phyloP scores from a whole-genome alignment of 1,140 invertebrate species.

The Diorhabda sublineata region DNA sequence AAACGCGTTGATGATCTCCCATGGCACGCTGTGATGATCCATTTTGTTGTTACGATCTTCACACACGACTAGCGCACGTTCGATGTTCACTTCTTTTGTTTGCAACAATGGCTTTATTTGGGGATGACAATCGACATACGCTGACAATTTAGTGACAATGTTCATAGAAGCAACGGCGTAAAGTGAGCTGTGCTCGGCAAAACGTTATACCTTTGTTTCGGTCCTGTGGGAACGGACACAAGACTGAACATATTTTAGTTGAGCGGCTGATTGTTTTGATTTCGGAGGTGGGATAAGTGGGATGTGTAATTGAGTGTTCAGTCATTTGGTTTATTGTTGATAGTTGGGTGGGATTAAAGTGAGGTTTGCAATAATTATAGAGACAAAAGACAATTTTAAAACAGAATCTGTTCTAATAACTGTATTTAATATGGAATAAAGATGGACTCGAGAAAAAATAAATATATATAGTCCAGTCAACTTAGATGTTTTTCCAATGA shows the following conservation, averaged over 20 bases:
- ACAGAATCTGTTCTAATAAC: background rate
- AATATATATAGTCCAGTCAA: too few species aligned
- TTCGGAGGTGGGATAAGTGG: constrained; percentile 33
- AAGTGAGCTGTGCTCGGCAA: constrained; percentile 24
- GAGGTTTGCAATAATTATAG: background rate
- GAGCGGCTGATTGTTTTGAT: constrained; percentile 33
- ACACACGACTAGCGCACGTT: constrained; percentile 27
- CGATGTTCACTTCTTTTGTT: constrained; percentile 42
- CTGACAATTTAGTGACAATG: constrained; percentile 36
- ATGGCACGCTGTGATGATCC: constrained; percentile 7
- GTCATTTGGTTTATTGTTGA: constrained; percentile 18
- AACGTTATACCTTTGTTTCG: constrained; percentile 33
- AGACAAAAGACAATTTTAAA: background rate
- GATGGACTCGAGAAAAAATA: too few species aligned
- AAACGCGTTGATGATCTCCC: constrained; percentile 14
- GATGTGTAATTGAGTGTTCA: constrained; percentile 33
- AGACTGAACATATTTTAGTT: constrained; percentile 7
- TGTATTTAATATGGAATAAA: too few species aligned
- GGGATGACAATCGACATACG: constrained; percentile 43
- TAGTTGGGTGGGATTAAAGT: constrained; percentile 5
- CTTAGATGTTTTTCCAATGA: too few species aligned
- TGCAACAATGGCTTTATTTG: constrained; percentile 40
- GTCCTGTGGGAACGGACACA: constrained; percentile 34
- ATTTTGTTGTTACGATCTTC: constrained; percentile 10
- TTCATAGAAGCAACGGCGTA: constrained; percentile 23